A percentile compares a stretch with the other conserved stretches of the same genome.
These are phyloP conservation scores for Brachyptera risi DNA, from an alignment of 2,888 invertebrate genomes.

Conservation along the genomic window DNA sequence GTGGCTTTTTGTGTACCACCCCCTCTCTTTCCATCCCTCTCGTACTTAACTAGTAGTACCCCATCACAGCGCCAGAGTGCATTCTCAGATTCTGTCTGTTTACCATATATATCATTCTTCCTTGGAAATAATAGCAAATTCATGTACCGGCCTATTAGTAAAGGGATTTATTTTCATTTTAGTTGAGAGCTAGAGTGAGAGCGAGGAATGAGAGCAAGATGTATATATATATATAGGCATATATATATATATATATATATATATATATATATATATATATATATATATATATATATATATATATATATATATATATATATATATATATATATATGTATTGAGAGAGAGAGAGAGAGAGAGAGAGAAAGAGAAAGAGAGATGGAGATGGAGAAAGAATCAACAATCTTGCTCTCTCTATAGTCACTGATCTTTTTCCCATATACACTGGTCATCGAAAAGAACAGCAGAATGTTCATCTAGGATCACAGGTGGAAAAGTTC, in stretches of 20 bases:
- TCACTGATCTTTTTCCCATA: too few species aligned
- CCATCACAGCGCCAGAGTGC: conserved; percentile 41
- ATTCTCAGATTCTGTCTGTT: conserved; percentile 49
- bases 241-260: too few species aligned
- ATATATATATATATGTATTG: conserved; percentile 54
- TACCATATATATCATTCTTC: conserved; percentile 50
- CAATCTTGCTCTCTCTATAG: conserved; percentile 36
- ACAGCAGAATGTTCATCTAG: too few species aligned
- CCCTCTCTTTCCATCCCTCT: conserved; percentile 16
- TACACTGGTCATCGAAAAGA: too few species aligned
- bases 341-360: conserved; percentile 36
- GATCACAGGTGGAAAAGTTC: too few species aligned
- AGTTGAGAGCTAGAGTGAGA: conserved; percentile 34
- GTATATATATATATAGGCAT: too few species aligned
- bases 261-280: too few species aligned
- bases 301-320: too few species aligned
- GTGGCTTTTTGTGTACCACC: conserved; percentile 31
- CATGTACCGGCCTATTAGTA: conserved; percentile 54
- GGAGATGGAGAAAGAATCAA: conserved; percentile 36
- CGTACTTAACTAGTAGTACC: conserved; percentile 25
- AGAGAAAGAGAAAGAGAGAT: conserved; percentile 31
- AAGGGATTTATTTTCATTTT: conserved; percentile 54
- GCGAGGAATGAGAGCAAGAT: conserved; percentile 10
- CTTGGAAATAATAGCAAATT: conserved; percentile 53
- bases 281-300: too few species aligned